A percentile compares a stretch with the other conserved stretches of the same genome.
phyloP scores from a whole-genome alignment of 2,113 vertebrate genomes.

The Sarotherodon lohbergeri region DNA sequence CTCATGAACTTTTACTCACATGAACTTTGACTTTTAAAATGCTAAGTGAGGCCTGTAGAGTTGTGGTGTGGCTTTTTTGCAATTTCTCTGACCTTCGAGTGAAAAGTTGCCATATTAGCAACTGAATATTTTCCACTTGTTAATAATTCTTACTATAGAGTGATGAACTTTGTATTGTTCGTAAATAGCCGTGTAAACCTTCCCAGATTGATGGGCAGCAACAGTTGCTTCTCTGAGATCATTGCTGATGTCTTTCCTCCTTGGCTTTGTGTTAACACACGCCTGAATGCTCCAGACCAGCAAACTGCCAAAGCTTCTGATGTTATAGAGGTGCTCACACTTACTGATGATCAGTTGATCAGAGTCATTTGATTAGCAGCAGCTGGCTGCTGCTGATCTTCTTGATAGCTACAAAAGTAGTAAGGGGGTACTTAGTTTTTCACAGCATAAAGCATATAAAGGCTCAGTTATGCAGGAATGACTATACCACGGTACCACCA shows the following conservation, averaged over 20 bases:
- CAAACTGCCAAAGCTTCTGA: background rate
- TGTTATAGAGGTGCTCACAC: background rate
- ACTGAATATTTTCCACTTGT: background rate
- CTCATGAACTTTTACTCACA: background rate
- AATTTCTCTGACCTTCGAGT: background rate
- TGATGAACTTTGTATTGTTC: background rate
- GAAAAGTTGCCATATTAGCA: background rate
- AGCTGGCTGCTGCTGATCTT: background rate
- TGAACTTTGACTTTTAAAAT: background rate
- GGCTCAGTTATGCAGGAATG: background rate
- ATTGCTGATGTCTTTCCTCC: background rate
- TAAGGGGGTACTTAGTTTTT: fast-evolving
- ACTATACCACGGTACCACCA: background rate
- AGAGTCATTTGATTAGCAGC: background rate
- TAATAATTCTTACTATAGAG: background rate
- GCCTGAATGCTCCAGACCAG: background rate
- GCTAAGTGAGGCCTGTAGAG: background rate
- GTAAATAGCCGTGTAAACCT: background rate
- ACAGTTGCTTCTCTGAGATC: background rate
- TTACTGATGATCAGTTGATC: background rate
- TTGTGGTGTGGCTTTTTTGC: background rate
- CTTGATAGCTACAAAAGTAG: background rate
- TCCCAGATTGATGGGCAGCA: background rate
- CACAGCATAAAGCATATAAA: background rate
- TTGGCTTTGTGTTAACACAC: background rate